phyloP scores from a whole-genome alignment of 2,797 vertebrate genomes.

The Epinephelus awoara region DNA sequence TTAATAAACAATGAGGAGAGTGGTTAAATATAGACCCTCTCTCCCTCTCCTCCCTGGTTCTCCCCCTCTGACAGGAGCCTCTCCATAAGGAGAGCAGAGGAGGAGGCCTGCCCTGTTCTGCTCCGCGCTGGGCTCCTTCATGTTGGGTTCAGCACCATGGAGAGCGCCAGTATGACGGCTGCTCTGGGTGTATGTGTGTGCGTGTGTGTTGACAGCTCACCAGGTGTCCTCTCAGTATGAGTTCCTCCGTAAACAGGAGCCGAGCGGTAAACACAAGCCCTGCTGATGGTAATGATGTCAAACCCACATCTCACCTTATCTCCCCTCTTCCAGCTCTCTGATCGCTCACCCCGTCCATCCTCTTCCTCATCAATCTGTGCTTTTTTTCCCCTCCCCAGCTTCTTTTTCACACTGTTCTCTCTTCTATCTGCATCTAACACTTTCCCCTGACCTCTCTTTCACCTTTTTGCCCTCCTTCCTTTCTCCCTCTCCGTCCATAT shows the following conservation, averaged over 20 bases:
- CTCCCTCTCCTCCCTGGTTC: constrained; percentile 24
- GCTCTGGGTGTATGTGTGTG: constrained; percentile 9
- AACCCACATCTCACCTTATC: constrained; percentile 75
- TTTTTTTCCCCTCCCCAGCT: background rate
- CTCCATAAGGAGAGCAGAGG: constrained; percentile 65
- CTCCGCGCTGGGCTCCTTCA: constrained; percentile 45
- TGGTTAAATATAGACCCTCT: constrained; percentile 81
- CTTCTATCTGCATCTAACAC: constrained; percentile 25
- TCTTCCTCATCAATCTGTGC: constrained; percentile 33
- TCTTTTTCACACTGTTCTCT: constrained; percentile 20
- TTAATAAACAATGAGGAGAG: constrained; percentile 85
- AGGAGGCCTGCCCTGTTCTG: constrained; percentile 50
- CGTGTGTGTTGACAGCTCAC: constrained; percentile 78
- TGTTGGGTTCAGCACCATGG: constrained; percentile 82
- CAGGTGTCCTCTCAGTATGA: constrained; percentile 83
- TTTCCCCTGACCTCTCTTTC: constrained; percentile 42
- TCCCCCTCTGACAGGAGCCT: constrained; percentile 54
- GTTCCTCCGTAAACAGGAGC: constrained; percentile 80
- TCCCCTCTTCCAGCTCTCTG: constrained; percentile 53
- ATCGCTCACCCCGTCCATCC: constrained; percentile 38
- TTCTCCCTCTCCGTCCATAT: constrained; percentile 13
- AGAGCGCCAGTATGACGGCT: constrained; percentile 68
- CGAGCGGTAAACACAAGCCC: constrained; percentile 75
- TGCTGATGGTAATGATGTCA: constrained; percentile 75
- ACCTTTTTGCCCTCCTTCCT: constrained; percentile 34